Base-by-base conservation (phyloP, 1,140 invertebrate genomes). In the Camponotus floridanus region DNA sequence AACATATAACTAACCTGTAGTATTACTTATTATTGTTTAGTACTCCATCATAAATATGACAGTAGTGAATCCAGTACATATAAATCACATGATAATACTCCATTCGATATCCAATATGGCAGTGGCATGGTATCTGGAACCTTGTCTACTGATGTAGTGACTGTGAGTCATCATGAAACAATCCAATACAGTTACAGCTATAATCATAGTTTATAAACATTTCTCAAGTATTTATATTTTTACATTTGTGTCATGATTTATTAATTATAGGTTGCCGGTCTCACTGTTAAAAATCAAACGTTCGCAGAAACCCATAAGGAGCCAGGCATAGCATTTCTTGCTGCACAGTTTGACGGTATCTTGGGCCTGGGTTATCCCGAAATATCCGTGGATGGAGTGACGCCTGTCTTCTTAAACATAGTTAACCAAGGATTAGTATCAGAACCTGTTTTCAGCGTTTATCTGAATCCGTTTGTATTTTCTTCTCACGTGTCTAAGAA, bases 11-110 rank as follows among this genome's bases (percentile, higher is more conserved):
- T 42, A n/a, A n/a, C n/a, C n/a, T n/a, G n/a, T n/a, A n/a, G n/a
- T n/a, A n/a, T n/a, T n/a, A n/a, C n/a, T n/a, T n/a, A n/a, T n/a
- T n/a, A n/a, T n/a, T n/a, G n/a, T n/a, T n/a, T n/a, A n/a, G n/a
- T n/a, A n/a, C n/a, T n/a, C 5, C 99, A 99, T 95, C 97, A 99
- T 92, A 99, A 99, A 95, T 99, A 99, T 95, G 97, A 99, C 95
- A 97, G 97, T 90, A 96, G 90, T 51, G 97, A 97, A 93, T 99
- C 99, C 0, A 96, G 95, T 0, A 97, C 97, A 0, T 99, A 99
- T 94, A 94, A 95, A 87, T 94, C 96, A 84, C 26, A 26, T 26
- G 99, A 99, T 96, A 99, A 98, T 83, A 99, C 99, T 0, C 95
- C 96, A 74, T 99, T 99, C 94, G 97, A 96, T 55, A 99, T 99